These are phyloP conservation scores for Oceanodroma tethys DNA, from an alignment of 2,113 vertebrate genomes.

Conservation along the genomic window DNA sequence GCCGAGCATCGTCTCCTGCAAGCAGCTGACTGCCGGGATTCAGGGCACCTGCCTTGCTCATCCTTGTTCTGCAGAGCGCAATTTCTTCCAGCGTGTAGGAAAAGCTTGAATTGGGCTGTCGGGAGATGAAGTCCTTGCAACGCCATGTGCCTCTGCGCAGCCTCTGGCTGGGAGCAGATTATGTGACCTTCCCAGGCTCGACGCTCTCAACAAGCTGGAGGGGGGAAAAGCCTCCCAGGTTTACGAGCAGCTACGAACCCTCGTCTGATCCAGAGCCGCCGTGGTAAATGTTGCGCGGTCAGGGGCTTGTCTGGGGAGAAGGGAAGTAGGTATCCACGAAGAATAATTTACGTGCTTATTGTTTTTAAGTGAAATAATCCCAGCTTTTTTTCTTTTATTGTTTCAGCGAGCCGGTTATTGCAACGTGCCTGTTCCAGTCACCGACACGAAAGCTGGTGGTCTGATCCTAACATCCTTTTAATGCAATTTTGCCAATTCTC, in stretches of 20 bases:
- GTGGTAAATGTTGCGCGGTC: neutral
- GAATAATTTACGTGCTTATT: neutral
- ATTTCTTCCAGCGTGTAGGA: neutral
- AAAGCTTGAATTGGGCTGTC: neutral
- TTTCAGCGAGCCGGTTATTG: neutral
- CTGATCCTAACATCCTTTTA: neutral
- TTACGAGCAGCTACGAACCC: neutral
- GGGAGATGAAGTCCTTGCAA: neutral
- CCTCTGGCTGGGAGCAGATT: neutral
- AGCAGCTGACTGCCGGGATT: accelerated
- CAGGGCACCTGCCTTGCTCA: neutral
- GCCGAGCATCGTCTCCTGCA: neutral
- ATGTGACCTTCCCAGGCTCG: neutral
- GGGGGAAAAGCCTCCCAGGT: neutral
- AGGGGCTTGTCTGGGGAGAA: neutral
- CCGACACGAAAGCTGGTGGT: accelerated
- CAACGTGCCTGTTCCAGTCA: neutral
- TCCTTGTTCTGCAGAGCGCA: neutral
- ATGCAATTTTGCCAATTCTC: neutral
- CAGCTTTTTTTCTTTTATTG: neutral
- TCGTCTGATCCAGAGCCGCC: accelerated
- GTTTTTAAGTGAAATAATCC: neutral
- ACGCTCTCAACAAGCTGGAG: neutral
- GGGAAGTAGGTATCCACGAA: accelerated
- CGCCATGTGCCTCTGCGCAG: neutral